These are phyloP conservation scores for Epizoanthus stellaris DNA, from an alignment of 92 coral and sea anemone genomes.

Conservation along the genomic window DNA sequence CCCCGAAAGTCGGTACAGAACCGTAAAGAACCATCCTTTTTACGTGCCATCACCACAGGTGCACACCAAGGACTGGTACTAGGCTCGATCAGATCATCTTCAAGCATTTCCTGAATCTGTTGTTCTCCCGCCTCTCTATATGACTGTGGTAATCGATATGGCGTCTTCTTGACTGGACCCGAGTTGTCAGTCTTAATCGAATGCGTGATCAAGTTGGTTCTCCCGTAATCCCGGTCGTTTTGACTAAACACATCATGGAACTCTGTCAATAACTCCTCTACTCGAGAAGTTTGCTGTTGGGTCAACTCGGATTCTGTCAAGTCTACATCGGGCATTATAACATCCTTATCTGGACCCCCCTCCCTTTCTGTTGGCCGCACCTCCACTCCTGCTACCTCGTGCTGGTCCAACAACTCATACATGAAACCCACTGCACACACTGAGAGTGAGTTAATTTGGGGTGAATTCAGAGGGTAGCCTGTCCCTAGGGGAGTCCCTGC, in stretches of 20 bases:
- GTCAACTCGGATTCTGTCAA: constrained; percentile 31
- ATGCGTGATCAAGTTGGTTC: constrained; percentile 35
- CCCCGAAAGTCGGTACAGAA: constrained; percentile 43
- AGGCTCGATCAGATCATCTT: constrained; percentile 36
- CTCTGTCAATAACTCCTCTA: constrained; percentile 2
- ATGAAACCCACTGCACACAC: constrained; percentile 19
- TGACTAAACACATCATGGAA: constrained; percentile 6
- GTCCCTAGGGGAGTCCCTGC: too few species aligned
- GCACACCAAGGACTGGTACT: constrained; percentile 23
- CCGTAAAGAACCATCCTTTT: constrained; percentile 39
- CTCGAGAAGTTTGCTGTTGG: neutral
- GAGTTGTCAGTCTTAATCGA: constrained; percentile 36
- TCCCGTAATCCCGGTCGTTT: constrained; percentile 1
- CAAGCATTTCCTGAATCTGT: constrained; percentile 35
- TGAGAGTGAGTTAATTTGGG: neutral
- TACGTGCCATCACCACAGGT: constrained; percentile 31
- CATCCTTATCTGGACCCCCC: neutral
- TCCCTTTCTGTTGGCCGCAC: neutral
- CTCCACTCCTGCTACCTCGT: constrained; percentile 2
- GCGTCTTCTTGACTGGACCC: constrained; percentile 18
- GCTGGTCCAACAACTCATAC: neutral
- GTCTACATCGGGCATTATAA: neutral
- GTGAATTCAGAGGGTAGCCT: constrained; percentile 1
- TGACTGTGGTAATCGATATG: constrained; percentile 11
- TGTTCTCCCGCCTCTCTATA: constrained; percentile 30